phyloP scores from a whole-genome alignment of 2,113 vertebrate species.

The Aphelocoma coerulescens region DNA sequence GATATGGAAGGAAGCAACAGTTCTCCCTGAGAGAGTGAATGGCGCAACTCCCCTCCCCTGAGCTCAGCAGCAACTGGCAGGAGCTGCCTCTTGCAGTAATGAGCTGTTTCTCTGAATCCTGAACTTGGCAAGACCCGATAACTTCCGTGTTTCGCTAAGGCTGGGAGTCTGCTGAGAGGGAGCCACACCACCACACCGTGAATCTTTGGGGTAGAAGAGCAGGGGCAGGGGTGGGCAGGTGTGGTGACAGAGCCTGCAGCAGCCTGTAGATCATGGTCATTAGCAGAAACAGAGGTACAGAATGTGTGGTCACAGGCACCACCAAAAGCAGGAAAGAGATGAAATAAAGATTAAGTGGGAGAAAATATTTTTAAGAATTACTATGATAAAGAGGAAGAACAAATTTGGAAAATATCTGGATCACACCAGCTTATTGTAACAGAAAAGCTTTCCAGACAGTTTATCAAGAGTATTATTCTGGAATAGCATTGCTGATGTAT shows the following conservation, averaged over 20 bases:
- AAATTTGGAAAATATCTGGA: background rate
- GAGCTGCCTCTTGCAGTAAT: background rate
- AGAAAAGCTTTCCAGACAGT: background rate
- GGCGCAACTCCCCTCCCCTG: background rate
- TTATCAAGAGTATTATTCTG: background rate
- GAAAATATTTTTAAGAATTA: background rate
- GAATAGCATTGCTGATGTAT: background rate
- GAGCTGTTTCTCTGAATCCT: background rate
- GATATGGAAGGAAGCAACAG: background rate
- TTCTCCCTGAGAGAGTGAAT: background rate
- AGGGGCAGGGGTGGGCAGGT: background rate
- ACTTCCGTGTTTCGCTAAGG: background rate
- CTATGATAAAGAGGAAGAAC: background rate
- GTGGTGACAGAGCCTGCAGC: background rate
- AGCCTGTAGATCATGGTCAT: background rate
- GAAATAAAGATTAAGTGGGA: background rate
- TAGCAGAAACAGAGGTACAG: background rate
- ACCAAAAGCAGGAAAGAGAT: background rate
- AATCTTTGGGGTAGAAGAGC: background rate
- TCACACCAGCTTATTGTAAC: background rate
- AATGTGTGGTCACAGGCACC: background rate
- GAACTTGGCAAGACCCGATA: fast-evolving
- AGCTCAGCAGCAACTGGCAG: background rate
- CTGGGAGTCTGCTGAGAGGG: background rate
- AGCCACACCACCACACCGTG: fast-evolving